These are phyloP conservation scores for Teleogryllus occipitalis DNA, from an alignment of 1,140 invertebrate species.

Conservation along the genomic window DNA sequence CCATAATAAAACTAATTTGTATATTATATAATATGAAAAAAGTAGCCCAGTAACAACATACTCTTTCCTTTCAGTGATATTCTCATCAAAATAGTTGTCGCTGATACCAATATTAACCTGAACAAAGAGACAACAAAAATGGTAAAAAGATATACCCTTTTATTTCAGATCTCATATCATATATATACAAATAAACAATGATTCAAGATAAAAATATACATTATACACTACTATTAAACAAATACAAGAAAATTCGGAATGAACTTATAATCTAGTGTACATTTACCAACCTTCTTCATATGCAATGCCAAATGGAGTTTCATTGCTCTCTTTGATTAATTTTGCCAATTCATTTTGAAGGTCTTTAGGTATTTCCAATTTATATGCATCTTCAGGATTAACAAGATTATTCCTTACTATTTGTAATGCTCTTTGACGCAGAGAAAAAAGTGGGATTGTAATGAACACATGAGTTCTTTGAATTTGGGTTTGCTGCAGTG, in stretches of 20 bases:
- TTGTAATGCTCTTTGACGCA: constrained; percentile 34
- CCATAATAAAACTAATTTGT: no score
- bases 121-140: no score
- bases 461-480: constrained; percentile 33
- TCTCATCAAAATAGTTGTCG: no score
- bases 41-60: no score
- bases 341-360: constrained; percentile 11
- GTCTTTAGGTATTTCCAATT: constrained; percentile 2
- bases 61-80: no score
- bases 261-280: neutral
- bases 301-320: neutral
- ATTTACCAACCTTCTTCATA: neutral
- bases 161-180: no score
- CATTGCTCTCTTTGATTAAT: neutral
- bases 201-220: no score
- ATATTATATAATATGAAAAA: no score
- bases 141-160: no score
- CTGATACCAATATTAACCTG: no score
- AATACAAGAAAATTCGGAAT: neutral
- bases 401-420: constrained; percentile 27
- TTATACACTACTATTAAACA: no score
- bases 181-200: no score
- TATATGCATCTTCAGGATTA: constrained; percentile 2
- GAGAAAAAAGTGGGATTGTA: constrained; percentile 34
- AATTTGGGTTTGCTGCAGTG: constrained; percentile 25